Evolutionary conservation across 2,113 vertebrate species (phyloP).

Genomic region (Acrocephalus kingi): DNA sequence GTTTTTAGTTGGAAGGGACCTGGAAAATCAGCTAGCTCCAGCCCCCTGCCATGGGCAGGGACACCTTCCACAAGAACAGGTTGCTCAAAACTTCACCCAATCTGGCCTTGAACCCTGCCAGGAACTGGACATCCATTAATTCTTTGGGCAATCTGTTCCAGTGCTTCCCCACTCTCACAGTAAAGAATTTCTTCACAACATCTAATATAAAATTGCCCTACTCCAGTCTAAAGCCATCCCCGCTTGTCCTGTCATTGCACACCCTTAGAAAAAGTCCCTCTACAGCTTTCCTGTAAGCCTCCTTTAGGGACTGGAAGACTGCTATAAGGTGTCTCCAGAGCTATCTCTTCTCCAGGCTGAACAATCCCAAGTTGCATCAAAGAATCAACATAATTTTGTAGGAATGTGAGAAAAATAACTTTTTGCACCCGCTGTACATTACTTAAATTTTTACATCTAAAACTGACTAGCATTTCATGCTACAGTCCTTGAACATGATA

Average conservation of each 20-base stretch:
- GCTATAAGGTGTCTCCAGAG: neutral
- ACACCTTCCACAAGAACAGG: neutral
- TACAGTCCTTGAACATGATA: neutral
- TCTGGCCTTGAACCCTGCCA: neutral
- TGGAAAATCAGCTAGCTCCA: neutral
- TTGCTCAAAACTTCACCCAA: neutral
- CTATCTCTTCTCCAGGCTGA: no score
- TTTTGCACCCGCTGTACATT: neutral
- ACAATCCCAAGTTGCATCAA: neutral
- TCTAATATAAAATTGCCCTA: neutral
- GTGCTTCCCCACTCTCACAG: neutral
- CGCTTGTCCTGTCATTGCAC: neutral
- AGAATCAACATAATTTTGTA: neutral
- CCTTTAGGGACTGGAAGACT: neutral
- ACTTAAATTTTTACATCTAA: neutral
- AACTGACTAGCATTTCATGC: neutral
- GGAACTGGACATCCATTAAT: no score
- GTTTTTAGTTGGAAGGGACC: neutral
- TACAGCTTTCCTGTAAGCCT: neutral
- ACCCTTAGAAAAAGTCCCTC: no score
- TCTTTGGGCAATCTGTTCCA: neutral
- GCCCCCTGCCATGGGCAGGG: rapidly evolving
- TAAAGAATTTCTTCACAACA: neutral
- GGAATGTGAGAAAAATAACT: neutral
- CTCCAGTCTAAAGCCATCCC: neutral